Evolutionary conservation across 2,113 vertebrate genomes (phyloP).

Genomic region (Ascaphus truei): DNA sequence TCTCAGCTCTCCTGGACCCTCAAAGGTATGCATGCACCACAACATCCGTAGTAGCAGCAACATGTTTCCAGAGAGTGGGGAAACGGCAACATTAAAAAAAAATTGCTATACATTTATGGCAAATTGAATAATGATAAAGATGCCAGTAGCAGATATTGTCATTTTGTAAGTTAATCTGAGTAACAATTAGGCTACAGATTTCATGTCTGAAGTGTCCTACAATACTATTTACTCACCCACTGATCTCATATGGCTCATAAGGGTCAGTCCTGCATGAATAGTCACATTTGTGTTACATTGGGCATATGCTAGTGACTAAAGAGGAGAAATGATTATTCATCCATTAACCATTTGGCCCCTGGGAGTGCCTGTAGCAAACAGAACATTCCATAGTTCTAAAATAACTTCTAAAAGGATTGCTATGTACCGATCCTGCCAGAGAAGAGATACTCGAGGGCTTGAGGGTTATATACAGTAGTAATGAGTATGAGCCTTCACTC

Average conservation of each 20-base stretch:
- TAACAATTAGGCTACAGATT: too few relatives aligned
- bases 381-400: neutral
- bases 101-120: too few relatives aligned
- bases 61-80: too few relatives aligned
- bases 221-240: neutral
- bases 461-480: conserved; percentile 8
- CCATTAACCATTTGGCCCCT: neutral
- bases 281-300: neutral
- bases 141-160: too few relatives aligned
- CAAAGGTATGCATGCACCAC: too few relatives aligned
- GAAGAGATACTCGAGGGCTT: neutral
- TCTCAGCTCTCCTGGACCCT: too few relatives aligned
- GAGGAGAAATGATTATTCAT: neutral
- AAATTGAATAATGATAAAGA: too few relatives aligned
- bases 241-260: neutral
- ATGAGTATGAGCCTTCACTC: neutral
- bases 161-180: too few relatives aligned
- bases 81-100: too few relatives aligned
- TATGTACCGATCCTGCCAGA: neutral
- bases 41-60: too few relatives aligned
- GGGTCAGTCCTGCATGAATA: too few relatives aligned
- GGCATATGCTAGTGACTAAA: conserved; percentile 9
- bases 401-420: neutral
- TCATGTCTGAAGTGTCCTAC: too few relatives aligned
- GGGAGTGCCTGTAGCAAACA: neutral